phyloP scores from a whole-genome alignment of 2,113 vertebrate species.

The Strix uralensis region DNA sequence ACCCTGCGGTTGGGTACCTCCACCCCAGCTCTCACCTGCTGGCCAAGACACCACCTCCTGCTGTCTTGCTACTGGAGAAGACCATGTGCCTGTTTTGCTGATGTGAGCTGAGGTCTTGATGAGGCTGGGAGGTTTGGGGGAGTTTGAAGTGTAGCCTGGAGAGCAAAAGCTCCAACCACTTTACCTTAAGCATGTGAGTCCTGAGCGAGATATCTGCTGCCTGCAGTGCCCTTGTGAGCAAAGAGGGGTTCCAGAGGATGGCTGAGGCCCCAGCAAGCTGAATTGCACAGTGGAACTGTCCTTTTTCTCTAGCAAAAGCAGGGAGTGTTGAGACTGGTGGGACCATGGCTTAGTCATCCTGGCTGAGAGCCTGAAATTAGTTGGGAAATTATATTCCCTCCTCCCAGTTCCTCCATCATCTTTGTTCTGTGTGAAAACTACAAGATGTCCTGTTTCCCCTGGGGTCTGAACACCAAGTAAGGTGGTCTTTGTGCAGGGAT shows the following conservation, averaged over 20 bases:
- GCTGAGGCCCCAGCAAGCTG: not conserved
- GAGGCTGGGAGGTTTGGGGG: not conserved
- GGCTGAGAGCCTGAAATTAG: not conserved
- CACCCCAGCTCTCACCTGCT: not conserved
- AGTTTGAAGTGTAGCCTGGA: not conserved
- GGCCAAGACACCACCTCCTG: fast-evolving
- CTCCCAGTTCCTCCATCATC: not conserved
- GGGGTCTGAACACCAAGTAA: not conserved
- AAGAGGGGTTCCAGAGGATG: not conserved
- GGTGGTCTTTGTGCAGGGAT: not conserved
- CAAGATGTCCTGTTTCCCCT: not conserved
- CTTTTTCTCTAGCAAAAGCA: not conserved
- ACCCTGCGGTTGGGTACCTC: not conserved
- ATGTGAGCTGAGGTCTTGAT: not conserved
- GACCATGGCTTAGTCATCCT: not conserved
- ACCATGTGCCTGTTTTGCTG: not conserved
- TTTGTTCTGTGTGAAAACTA: not conserved
- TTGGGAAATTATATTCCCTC: not conserved
- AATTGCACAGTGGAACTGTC: not conserved
- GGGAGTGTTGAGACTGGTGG: not conserved
- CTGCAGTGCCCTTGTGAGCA: not conserved
- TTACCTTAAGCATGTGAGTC: not conserved
- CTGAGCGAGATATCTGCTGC: fast-evolving
- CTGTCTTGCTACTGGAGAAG: not conserved
- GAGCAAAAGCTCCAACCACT: not conserved